These are phyloP conservation scores for Epizoanthus ramosus DNA, from an alignment of 92 coral and sea anemone genomes.

Conservation along the genomic window DNA sequence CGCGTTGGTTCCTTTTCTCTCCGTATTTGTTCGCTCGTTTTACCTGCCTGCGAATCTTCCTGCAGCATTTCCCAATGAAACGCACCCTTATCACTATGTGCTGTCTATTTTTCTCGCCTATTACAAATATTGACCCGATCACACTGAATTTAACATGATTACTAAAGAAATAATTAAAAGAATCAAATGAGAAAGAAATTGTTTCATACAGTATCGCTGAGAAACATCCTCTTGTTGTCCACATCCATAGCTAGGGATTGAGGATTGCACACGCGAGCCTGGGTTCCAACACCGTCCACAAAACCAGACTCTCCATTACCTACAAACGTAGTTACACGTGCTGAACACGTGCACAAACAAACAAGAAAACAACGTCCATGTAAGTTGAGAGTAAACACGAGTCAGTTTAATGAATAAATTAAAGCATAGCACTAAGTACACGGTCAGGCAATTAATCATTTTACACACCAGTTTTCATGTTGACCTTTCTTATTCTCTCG, in stretches of 20 bases:
- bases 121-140: no score
- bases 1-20: no score
- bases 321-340: slow-evolving; percentile 67
- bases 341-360: slow-evolving; percentile 37
- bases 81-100: no score
- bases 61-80: no score
- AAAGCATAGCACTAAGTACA: no score
- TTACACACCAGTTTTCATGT: slow-evolving; percentile 25
- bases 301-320: slow-evolving; percentile 74
- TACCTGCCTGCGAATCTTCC: no score
- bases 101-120: no score
- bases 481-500: slow-evolving; percentile 74
- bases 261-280: slow-evolving; percentile 65
- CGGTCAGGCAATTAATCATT: background rate
- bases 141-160: background rate
- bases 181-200: background rate
- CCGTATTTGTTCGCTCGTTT: no score
- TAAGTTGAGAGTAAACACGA: no score
- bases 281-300: slow-evolving; percentile 58
- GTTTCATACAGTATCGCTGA: slow-evolving; percentile 76
- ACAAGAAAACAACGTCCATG: slow-evolving; percentile 2
- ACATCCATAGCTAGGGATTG: slow-evolving; percentile 67
- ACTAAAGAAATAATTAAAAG: background rate
- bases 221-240: slow-evolving; percentile 54
- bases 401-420: no score